phyloP scores from a whole-genome alignment of 2,888 invertebrate species.

The Diploptera punctata region DNA sequence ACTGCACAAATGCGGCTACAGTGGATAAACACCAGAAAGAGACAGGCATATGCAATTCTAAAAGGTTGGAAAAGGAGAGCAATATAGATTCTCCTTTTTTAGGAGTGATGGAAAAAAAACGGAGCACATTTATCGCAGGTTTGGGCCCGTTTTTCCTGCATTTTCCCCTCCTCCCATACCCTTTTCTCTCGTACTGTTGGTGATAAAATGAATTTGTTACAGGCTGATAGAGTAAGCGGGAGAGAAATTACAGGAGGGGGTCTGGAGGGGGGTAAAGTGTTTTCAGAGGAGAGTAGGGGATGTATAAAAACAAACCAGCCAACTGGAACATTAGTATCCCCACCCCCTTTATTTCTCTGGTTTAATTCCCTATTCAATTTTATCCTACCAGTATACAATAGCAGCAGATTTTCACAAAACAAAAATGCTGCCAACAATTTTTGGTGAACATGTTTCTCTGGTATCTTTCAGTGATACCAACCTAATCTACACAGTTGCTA shows the following conservation, averaged over 20 bases:
- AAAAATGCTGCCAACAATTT: neutral
- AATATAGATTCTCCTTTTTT: constrained; percentile 16
- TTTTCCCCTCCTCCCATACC: neutral
- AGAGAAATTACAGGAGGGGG: constrained; percentile 22
- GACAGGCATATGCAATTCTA: neutral
- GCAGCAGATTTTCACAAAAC: neutral
- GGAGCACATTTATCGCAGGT: constrained; percentile 30
- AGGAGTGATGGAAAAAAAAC: neutral
- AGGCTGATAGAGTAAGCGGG: constrained; percentile 35
- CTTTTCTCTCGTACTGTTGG: constrained; percentile 26
- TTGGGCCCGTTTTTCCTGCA: constrained; percentile 25
- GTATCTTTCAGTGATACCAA: neutral
- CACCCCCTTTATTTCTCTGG: neutral
- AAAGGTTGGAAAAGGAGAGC: neutral
- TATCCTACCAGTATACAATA: constrained; percentile 7
- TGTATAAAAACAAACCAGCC: constrained; percentile 27
- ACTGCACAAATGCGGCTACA: neutral
- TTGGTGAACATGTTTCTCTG: neutral
- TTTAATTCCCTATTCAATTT: constrained; percentile 25
- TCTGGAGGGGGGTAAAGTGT: neutral
- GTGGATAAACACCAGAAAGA: neutral
- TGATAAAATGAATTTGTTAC: constrained; percentile 44
- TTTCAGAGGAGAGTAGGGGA: constrained; percentile 4
- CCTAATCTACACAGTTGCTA: neutral
- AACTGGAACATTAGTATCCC: constrained; percentile 41